phyloP scores from a whole-genome alignment of 2,113 vertebrate genomes.

The Heterotis niloticus region DNA sequence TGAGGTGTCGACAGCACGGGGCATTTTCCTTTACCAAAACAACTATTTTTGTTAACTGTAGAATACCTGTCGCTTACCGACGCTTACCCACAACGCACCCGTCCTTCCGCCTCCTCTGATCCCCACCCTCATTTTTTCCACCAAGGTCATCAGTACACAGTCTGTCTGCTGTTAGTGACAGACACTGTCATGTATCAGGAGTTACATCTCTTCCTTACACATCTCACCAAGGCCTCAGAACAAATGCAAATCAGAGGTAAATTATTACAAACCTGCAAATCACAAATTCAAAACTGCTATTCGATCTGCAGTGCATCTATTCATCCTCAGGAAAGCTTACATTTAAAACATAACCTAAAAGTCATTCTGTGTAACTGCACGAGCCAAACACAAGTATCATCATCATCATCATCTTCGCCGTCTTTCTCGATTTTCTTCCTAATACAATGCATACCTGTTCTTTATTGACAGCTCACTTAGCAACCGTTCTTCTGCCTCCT shows the following conservation, averaged over 20 bases:
- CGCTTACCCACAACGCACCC: not conserved
- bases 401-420: too few relatives aligned
- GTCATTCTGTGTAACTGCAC: too few relatives aligned
- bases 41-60: conserved; percentile 3
- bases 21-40: conserved; percentile 14
- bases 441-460: too few relatives aligned
- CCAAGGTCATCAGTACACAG: too few relatives aligned
- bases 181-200: not conserved
- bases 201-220: too few relatives aligned
- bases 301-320: not conserved
- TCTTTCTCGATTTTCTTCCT: too few relatives aligned
- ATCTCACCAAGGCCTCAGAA: too few relatives aligned
- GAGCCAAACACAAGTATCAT: too few relatives aligned
- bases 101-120: not conserved
- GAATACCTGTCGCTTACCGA: conserved; percentile 15
- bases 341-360: not conserved
- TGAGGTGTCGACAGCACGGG: not conserved
- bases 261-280: not conserved
- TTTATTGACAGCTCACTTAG: too few relatives aligned
- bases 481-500: too few relatives aligned
- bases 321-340: not conserved
- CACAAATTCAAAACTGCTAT: not conserved
- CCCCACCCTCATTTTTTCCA: not conserved
- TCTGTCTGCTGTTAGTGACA: not conserved
- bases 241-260: too few relatives aligned